These are phyloP conservation scores for Alentia gelatinosa DNA, from an alignment of 2,888 invertebrate species.

Conservation along the genomic window DNA sequence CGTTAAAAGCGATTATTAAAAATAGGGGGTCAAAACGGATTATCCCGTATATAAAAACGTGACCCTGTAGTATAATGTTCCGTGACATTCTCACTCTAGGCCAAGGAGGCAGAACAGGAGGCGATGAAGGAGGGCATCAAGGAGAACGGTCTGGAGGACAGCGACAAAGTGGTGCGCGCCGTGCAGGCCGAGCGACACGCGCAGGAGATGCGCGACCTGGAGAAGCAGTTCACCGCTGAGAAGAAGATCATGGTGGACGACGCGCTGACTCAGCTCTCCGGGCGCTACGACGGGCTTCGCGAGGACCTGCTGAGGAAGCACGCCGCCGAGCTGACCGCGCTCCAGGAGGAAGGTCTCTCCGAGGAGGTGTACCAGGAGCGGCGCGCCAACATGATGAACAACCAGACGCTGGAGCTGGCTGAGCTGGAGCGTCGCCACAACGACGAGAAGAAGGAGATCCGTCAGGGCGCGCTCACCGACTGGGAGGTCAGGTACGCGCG, in stretches of 20 bases:
- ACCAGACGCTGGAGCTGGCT: conserved; percentile 75
- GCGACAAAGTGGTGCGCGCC: conserved; percentile 76
- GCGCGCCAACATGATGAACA: conserved; percentile 72
- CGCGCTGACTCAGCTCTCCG: conserved; percentile 72
- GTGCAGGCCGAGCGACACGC: conserved; percentile 77
- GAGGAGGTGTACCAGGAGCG: conserved; percentile 74
- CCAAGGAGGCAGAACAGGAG: conserved; percentile 72
- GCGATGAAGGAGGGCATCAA: conserved; percentile 77
- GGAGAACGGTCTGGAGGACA: conserved; percentile 77
- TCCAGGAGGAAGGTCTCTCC: conserved; percentile 72
- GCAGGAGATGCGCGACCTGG: conserved; percentile 74
- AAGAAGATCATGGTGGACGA: conserved; percentile 76
- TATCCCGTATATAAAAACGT: no score
- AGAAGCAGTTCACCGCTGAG: conserved; percentile 73
- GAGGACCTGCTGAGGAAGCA: conserved; percentile 66
- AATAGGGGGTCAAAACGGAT: no score
- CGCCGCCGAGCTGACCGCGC: neutral
- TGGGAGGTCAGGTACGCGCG: conserved; percentile 78
- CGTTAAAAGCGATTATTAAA: no score
- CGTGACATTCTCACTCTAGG: conserved; percentile 63
- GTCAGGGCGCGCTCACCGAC: conserved; percentile 74
- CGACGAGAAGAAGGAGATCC: conserved; percentile 71
- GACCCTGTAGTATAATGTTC: no score
- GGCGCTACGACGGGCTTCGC: conserved; percentile 73
- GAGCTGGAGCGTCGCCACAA: conserved; percentile 71